Evolutionary conservation across 2,797 vertebrate genomes (phyloP), one percentile per base, ranked within the genome.

Genomic region (Dermochelys coriacea): DNA sequence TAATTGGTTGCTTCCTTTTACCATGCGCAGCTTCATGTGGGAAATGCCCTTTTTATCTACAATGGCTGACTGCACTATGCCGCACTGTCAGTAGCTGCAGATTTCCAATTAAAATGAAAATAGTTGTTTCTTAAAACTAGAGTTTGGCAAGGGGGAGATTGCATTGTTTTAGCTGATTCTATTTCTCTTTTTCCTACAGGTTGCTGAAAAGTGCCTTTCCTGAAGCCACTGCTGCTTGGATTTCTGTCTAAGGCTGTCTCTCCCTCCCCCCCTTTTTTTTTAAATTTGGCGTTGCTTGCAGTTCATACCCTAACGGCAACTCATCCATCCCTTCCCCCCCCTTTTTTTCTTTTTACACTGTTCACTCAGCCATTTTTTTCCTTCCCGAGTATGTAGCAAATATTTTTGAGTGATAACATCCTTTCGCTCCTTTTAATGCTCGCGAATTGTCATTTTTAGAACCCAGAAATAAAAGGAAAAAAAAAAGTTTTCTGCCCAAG

Each of bases 131-230:
- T 86, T 19, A 64, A 45, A 50, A 78, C 55, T 80, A 92, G 64
- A 88, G 41, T 85, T 93, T 85, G 85, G 88, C 95, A 71, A 90
- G 75, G 92, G 92, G 96, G 95, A 82, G 89, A 81, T 90, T 87
- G 55, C 82, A 82, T 95, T 94, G 91, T 95, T 87, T 85, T 94
- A 94, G 85, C 98, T 98, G 97, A 98, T 97, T 95, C 94, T 97
- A 86, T 98, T 97, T 97, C 96, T 97, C 97, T 98, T 98, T 97
- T 97, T 96, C 96, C 98, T 96, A 93, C 98, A 98, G 98, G 98
- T 98, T 98, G 98, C 98, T 98, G 98, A 98, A 98, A 98, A 98
- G 98, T 98, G 98, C 98, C 98, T 98, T 98, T 98, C 96, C 97
- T 98, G 98, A 98, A 98, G 98, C 97, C 97, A 96, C 97, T 97